Evolutionary conservation across 2,888 invertebrate genomes (phyloP).

Genomic region (Pseudococcus viburni): DNA sequence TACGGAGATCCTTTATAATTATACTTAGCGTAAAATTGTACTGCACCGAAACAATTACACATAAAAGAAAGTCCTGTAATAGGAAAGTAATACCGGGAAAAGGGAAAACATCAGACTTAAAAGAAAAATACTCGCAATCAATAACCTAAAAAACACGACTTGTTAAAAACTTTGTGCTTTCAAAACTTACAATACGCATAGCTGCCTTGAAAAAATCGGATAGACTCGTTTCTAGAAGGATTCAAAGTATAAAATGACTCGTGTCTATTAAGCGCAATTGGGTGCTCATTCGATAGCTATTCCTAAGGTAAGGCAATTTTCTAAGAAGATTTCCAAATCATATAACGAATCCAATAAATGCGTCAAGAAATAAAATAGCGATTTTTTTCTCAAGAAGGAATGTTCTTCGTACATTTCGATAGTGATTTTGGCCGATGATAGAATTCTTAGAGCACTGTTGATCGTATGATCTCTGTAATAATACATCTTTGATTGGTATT

Average conservation of each 20-base stretch:
- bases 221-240: background rate
- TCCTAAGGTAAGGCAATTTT: conserved; percentile 62
- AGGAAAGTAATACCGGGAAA: background rate
- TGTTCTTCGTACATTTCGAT: conserved; percentile 95
- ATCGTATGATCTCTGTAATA: conserved; percentile 85
- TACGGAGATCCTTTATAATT: background rate
- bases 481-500: conserved; percentile 49
- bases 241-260: background rate
- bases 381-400: conserved; percentile 77
- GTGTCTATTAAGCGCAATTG: conserved; percentile 8
- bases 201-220: conserved; percentile 5
- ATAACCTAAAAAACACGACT: conserved; percentile 8
- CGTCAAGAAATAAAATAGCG: conserved; percentile 61
- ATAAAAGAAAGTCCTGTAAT: background rate
- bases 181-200: conserved; percentile 6
- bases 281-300: conserved; percentile 56
- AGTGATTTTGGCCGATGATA: conserved; percentile 87
- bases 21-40: conserved; percentile 4
- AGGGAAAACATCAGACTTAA: background rate
- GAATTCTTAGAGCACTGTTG: conserved; percentile 91
- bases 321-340: conserved; percentile 61
- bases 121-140: background rate
- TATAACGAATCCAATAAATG: conserved; percentile 64
- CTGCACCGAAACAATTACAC: background rate
- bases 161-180: background rate